These are phyloP conservation scores for Callyntrura sp. DNA, from an alignment of 2,888 invertebrate species.

Conservation along the genomic window DNA sequence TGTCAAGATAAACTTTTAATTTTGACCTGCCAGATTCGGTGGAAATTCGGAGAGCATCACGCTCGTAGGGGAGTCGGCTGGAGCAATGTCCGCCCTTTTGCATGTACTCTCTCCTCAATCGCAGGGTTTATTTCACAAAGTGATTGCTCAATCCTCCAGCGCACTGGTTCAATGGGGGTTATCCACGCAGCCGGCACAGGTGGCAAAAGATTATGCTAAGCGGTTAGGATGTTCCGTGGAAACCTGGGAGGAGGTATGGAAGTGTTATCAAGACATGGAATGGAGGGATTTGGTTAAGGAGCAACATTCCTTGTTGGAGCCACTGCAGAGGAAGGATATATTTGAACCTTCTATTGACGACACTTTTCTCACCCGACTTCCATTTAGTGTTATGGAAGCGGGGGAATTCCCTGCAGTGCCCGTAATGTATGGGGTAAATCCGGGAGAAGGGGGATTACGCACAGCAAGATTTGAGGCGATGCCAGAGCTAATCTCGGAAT, in stretches of 20 bases:
- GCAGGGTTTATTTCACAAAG: not conserved
- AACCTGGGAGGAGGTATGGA: not conserved
- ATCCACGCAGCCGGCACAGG: not conserved
- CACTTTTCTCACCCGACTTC: not conserved
- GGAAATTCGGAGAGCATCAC: not conserved
- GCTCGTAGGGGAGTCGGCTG: not conserved
- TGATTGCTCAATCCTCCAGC: not conserved
- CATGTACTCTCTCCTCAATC: not conserved
- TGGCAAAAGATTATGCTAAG: not conserved
- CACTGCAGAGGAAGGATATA: not conserved
- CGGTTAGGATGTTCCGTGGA: not conserved
- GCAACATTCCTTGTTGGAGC: not conserved
- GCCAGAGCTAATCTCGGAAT: not conserved
- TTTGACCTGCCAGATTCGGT: not conserved
- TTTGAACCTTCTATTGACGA: not conserved
- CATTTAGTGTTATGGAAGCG: not conserved
- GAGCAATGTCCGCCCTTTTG: not conserved
- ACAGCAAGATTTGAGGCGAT: not conserved
- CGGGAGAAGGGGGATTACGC: conserved; percentile 6
- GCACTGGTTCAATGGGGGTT: not conserved
- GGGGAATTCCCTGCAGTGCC: not conserved
- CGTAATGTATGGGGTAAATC: not conserved
- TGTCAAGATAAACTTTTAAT: too few relatives aligned
- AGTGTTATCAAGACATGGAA: not conserved
- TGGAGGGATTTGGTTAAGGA: not conserved